Evolutionary conservation across 2,888 invertebrate species (phyloP).

Genomic region (Melipona bicolor): DNA sequence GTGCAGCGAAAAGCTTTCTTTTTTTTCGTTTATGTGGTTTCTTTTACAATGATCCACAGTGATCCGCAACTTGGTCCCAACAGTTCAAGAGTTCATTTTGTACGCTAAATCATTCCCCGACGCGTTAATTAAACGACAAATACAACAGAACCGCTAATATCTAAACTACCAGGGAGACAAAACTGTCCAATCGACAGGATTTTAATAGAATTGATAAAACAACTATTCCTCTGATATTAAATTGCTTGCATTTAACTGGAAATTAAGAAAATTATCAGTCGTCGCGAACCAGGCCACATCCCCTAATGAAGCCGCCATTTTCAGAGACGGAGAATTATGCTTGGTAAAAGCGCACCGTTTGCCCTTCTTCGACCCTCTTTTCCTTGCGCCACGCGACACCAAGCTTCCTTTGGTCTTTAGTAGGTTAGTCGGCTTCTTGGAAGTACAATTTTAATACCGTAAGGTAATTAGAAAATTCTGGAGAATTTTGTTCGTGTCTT

Average conservation of each 20-base stretch:
- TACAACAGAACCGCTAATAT: too few relatives aligned
- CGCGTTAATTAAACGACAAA: too few relatives aligned
- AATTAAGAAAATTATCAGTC: too few relatives aligned
- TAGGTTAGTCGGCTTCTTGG: constrained; percentile 13
- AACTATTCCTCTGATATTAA: too few relatives aligned
- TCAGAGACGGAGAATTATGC: constrained; percentile 15
- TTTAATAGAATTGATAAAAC: too few relatives aligned
- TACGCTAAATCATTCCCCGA: too few relatives aligned
- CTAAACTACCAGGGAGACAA: too few relatives aligned
- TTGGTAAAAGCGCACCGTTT: neutral
- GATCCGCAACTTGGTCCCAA: too few relatives aligned
- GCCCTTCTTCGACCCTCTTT: constrained; percentile 10
- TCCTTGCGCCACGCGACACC: neutral
- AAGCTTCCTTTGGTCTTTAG: neutral
- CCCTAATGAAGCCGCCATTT: constrained; percentile 11
- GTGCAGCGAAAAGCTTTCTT: constrained; percentile 2
- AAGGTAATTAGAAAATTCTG: neutral
- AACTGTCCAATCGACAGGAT: too few relatives aligned
- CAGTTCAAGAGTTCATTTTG: too few relatives aligned
- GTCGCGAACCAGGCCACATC: neutral
- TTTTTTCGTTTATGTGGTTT: constrained; percentile 30
- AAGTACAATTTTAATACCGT: neutral
- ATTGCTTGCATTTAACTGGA: too few relatives aligned
- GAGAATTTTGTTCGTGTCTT: neutral
- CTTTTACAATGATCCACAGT: constrained; percentile 12